Evolutionary conservation across 2,797 vertebrate genomes (phyloP).

Genomic region (Anas flavirostris): DNA sequence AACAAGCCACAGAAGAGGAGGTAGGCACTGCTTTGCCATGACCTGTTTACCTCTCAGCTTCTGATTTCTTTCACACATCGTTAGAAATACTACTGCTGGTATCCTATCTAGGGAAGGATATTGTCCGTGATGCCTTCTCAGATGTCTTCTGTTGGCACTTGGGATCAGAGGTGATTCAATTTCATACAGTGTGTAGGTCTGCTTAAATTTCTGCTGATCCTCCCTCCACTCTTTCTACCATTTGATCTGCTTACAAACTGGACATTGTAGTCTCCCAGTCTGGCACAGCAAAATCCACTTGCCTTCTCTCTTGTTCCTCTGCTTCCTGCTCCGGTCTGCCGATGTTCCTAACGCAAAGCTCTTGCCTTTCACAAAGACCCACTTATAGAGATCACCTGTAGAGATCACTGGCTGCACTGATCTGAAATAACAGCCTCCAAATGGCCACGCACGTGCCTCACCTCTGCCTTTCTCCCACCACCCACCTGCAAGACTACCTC

Average conservation of each 20-base stretch:
- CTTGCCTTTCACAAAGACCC: constrained; percentile 82
- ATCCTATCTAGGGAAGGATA: not conserved
- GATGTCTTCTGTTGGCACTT: not conserved
- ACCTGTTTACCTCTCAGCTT: not conserved
- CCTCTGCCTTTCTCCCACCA: not conserved
- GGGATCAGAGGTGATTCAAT: not conserved
- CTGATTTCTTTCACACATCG: not conserved
- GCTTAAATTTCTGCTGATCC: not conserved
- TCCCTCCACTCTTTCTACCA: not conserved
- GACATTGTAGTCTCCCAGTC: not conserved
- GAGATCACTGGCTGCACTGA: not conserved
- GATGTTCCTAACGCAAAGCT: not conserved
- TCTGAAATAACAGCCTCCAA: not conserved
- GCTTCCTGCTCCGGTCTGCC: not conserved
- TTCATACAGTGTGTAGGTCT: not conserved
- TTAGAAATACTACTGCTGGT: not conserved
- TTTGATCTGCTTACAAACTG: not conserved
- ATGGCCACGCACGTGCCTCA: rapidly evolving
- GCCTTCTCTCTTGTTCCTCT: not conserved
- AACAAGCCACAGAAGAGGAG: not conserved
- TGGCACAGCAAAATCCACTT: not conserved
- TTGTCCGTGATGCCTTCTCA: not conserved
- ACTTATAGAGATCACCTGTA: constrained; percentile 77
- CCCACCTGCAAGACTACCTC: not conserved
- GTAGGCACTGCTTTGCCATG: not conserved